A percentile compares a stretch with the other conserved stretches of the same genome.
Evolutionary conservation across 2,113 vertebrate genomes (phyloP).

Genomic region (Cottus gobio): DNA sequence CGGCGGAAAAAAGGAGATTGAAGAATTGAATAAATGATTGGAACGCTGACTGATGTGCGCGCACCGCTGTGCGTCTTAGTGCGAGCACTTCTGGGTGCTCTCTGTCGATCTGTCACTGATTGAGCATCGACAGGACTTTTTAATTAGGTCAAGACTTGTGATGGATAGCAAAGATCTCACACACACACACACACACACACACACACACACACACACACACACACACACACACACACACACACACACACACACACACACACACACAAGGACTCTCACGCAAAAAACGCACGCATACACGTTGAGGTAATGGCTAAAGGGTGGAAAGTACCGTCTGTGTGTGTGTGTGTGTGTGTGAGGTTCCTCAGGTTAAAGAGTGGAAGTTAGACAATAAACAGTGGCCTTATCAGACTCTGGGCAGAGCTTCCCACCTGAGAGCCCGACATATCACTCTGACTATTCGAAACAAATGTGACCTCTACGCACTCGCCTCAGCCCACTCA

Average conservation of each 20-base stretch:
- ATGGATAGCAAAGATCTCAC: slow-evolving; percentile 54
- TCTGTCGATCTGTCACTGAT: slow-evolving; percentile 54
- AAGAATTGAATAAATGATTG: slow-evolving; percentile 68
- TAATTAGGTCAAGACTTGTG: slow-evolving; percentile 68
- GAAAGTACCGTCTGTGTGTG: slow-evolving; percentile 72
- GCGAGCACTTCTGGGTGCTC: slow-evolving; percentile 4
- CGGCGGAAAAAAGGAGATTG: slow-evolving; percentile 68
- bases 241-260: slow-evolving; percentile 32
- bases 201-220: slow-evolving; percentile 3
- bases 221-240: slow-evolving; percentile 10
- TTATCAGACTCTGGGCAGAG: slow-evolving; percentile 78
- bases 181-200: slow-evolving; percentile 9
- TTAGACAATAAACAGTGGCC: slow-evolving; percentile 79
- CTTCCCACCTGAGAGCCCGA: slow-evolving; percentile 70
- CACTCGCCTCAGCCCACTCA: slow-evolving; percentile 23
- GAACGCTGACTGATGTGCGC: slow-evolving; percentile 28
- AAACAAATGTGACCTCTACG: slow-evolving; percentile 69
- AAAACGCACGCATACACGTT: slow-evolving; percentile 15
- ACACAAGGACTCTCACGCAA: slow-evolving; percentile 22
- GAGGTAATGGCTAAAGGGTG: slow-evolving; percentile 68
- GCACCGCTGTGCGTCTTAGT: neutral
- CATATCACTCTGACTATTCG: slow-evolving; percentile 61
- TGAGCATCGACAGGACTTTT: slow-evolving; percentile 48
- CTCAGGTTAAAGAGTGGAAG: slow-evolving; percentile 77
- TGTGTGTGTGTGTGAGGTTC: slow-evolving; percentile 62